A percentile compares a stretch with the other conserved stretches of the same genome.
These are phyloP conservation scores for Cyanoramphus novaezelandiae DNA, from an alignment of 2,113 vertebrate genomes.

Conservation along the genomic window DNA sequence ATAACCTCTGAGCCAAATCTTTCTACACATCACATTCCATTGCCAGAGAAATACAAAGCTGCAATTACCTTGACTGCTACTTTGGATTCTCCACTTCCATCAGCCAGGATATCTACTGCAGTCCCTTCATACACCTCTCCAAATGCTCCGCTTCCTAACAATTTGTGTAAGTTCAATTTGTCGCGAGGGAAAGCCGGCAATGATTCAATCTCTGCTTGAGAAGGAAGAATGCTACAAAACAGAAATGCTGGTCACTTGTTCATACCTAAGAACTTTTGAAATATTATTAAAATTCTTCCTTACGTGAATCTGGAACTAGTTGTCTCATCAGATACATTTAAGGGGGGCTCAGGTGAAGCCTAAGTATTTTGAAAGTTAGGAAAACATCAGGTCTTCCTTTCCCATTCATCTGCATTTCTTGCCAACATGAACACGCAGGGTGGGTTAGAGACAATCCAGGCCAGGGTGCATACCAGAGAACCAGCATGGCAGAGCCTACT, in stretches of 20 bases:
- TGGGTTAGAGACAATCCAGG: background rate
- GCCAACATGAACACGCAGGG: rapidly evolving
- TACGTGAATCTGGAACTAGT: background rate
- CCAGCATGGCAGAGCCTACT: rapidly evolving
- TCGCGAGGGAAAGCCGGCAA: conserved; percentile 77
- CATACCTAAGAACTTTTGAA: background rate
- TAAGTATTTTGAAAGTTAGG: background rate
- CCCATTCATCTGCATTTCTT: background rate
- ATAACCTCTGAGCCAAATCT: background rate
- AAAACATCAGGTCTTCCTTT: background rate
- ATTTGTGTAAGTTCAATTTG: conserved; percentile 71
- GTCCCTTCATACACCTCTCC: conserved; percentile 82
- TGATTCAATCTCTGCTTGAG: conserved; percentile 72
- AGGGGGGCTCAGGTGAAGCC: background rate
- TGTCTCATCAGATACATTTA: background rate
- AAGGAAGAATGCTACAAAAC: conserved; percentile 73
- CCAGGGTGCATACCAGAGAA: background rate
- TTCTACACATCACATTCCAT: background rate
- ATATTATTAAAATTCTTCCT: background rate
- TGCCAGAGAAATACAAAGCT: background rate
- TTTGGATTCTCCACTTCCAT: conserved; percentile 68
- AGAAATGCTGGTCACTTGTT: background rate
- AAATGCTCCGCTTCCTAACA: conserved; percentile 81
- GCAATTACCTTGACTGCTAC: conserved; percentile 79
- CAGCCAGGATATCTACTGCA: conserved; percentile 65